Base-by-base conservation (phyloP, 1,140 invertebrate species). In the Hypsibius dujardini region DNA sequence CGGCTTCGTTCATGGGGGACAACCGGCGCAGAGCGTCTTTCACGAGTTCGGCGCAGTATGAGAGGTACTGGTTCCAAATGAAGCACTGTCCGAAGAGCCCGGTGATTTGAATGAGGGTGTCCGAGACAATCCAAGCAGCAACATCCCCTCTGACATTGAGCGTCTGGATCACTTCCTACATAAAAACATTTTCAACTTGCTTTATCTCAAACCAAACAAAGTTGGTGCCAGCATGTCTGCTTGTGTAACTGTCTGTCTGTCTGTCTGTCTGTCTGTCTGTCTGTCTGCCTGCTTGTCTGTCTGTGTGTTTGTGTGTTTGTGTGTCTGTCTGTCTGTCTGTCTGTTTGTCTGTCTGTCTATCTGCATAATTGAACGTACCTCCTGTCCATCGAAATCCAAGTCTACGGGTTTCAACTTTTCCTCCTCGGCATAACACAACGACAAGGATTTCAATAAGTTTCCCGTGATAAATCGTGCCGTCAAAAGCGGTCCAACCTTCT, bases 401-500 rank as follows among this genome's bases (percentile, higher is more conserved):
- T 56, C 7, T n/a, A 56, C 50, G 7, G 50, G 50, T n/a, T 56
- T 59, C 28, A 92, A 80, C 79, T 90, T 90, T 73, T 91, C 88
- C 75, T 86, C 85, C 0, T 90, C 90, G 45, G 90, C 85, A 77
- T 95, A 98, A 79, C 94, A 97, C 0, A 96, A 79, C 0, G 90
- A 89, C 14, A 97, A 79, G 88, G 97, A 95, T 74, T 92, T 85
- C 1, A 98, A 80, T 50, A 98, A 81, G 82, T 96, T 96, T 59
- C 90, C 83, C 0, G 92, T 90, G 45, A 97, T 82, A 81, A 90
- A 88, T 74, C 88, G 86, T 15, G 92, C 90, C 1, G 92, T 93
- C 2, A 98, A 82, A 46, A 96, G 89, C 0, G 94, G 94, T 0
- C 95, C 95, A n/a, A 97, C 80, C 74, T 92, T 84, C 80, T 95